Percentiles rank a stretch among this genome's conserved stretches.
Evolutionary conservation across 2,797 vertebrate genomes (phyloP).

Genomic region (Gobionotothen gibberifrons): DNA sequence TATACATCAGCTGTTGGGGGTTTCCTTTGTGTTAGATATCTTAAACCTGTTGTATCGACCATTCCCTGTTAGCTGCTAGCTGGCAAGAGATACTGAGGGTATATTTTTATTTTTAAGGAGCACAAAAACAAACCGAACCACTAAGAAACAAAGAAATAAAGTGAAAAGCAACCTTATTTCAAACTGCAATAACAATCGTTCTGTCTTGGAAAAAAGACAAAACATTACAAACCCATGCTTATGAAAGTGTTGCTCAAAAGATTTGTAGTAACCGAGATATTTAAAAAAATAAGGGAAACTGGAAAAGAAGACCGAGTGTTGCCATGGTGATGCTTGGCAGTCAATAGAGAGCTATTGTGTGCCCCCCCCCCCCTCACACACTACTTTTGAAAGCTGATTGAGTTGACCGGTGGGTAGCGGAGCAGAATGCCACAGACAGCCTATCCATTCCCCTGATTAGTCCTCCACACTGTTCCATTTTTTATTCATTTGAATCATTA

Average conservation of each 20-base stretch:
- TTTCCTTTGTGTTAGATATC: neutral
- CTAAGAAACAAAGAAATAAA: conserved; percentile 25
- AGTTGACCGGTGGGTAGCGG: conserved; percentile 61
- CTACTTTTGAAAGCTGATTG: conserved; percentile 66
- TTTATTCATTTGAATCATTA: conserved; percentile 60
- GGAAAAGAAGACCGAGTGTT: conserved; percentile 58
- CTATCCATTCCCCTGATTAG: conserved; percentile 67
- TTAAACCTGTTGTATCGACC: conserved; percentile 8
- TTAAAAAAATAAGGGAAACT: conserved; percentile 36
- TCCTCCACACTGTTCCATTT: conserved; percentile 37
- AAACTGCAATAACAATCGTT: conserved; percentile 40
- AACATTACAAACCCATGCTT: conserved; percentile 39
- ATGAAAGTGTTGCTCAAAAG: conserved; percentile 44
- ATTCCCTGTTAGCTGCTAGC: neutral
- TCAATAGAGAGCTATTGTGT: conserved; percentile 63
- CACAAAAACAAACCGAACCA: conserved; percentile 23
- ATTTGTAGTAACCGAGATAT: conserved; percentile 29
- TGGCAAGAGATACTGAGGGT: neutral
- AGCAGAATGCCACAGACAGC: conserved; percentile 59
- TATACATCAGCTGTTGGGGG: neutral
- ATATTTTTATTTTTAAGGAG: conserved; percentile 4
- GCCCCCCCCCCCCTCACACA: neutral
- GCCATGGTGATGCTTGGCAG: conserved; percentile 72
- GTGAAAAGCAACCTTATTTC: conserved; percentile 14
- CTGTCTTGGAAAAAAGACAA: conserved; percentile 19